A percentile compares a stretch with the other conserved stretches of the same genome.
Evolutionary conservation across 2,888 invertebrate genomes (phyloP).

Genomic region (Clusia tigrina): DNA sequence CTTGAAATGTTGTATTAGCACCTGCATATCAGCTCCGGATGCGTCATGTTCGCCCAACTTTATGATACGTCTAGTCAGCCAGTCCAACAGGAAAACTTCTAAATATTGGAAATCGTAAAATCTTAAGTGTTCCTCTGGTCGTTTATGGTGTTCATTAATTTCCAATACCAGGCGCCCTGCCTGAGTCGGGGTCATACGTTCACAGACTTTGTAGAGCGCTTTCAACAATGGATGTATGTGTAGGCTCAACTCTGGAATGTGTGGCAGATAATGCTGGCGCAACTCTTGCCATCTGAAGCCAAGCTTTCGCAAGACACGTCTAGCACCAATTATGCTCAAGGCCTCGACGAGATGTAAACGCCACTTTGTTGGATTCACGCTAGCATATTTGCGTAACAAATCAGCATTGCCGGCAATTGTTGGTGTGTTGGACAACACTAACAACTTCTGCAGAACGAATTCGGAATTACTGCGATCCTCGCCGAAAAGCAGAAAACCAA

Average conservation of each 20-base stretch:
- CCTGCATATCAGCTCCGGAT: conserved; percentile 47
- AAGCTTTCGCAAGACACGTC: conserved; percentile 60
- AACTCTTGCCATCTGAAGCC: conserved; percentile 56
- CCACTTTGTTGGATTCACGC: conserved; percentile 60
- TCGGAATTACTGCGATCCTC: conserved; percentile 45
- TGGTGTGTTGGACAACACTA: conserved; percentile 38
- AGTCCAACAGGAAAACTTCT: conserved; percentile 59
- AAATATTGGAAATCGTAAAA: conserved; percentile 52
- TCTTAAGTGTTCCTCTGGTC: conserved; percentile 42
- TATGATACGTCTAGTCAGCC: conserved; percentile 51
- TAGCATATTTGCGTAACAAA: conserved; percentile 51
- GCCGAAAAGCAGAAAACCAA: conserved; percentile 58
- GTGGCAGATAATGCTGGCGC: conserved; percentile 56
- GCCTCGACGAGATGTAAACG: conserved; percentile 66
- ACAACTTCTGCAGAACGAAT: conserved; percentile 54
- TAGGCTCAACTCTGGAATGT: conserved; percentile 54
- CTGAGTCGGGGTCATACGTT: conserved; percentile 58
- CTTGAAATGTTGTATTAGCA: conserved; percentile 55
- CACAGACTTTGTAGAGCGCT: conserved; percentile 64
- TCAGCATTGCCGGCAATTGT: conserved; percentile 28
- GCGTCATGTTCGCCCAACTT: conserved; percentile 44
- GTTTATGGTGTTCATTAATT: conserved; percentile 41
- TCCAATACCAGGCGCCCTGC: conserved; percentile 47
- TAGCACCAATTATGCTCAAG: conserved; percentile 64
- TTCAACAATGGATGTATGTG: conserved; percentile 65